Evolutionary conservation across 2,888 invertebrate genomes (phyloP), one percentile per base, ranked within the genome.

Genomic region (Portevinia maculata): DNA sequence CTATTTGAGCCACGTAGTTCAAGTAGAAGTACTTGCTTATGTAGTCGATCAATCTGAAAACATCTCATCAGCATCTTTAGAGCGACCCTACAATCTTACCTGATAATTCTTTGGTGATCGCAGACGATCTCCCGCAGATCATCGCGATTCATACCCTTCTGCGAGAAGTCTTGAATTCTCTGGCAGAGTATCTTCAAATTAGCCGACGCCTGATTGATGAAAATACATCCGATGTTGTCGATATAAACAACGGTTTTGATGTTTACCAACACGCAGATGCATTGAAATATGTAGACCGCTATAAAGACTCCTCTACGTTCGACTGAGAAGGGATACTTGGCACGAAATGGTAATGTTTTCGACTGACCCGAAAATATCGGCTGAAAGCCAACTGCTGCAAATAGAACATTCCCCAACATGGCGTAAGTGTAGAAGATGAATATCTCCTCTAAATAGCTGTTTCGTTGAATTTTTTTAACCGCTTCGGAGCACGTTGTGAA

Each of bases 61-160:
- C 4, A 1, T 2, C 37, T 7, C 13, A 62, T 34, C 30, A 9
- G 9, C 19, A 17, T 17, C 32, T 28, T 28, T 41, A 9, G 37
- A 28, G 9, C 1, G 53, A 13, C 8, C 8, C 8, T 24, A 1
- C 8, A n/a, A 9, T 21, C 60, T 70, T 8, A 83, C 89, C 73
- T 69, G 9, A 89, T 89, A 13, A 89, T 85, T 30, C 86, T 85
- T 79, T 89, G 89, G 86, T 89, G 89, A 30, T 86, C 87, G 13
- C 76, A 50, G 0, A 89, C 73, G 1, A 86, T 60, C 5, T 78
- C 74, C 3, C 86, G 64, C 30, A 89, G 84, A 5, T 88, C 85
- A 0, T 39, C n/a, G 28, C 84, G 85, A 32, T 1, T 60, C 53
- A 76, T 50, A 7, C 41, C 64, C 6, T 8, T 50, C 1, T n/a